phyloP scores from a whole-genome alignment of 2,113 vertebrate species.

The Petromus typicus region DNA sequence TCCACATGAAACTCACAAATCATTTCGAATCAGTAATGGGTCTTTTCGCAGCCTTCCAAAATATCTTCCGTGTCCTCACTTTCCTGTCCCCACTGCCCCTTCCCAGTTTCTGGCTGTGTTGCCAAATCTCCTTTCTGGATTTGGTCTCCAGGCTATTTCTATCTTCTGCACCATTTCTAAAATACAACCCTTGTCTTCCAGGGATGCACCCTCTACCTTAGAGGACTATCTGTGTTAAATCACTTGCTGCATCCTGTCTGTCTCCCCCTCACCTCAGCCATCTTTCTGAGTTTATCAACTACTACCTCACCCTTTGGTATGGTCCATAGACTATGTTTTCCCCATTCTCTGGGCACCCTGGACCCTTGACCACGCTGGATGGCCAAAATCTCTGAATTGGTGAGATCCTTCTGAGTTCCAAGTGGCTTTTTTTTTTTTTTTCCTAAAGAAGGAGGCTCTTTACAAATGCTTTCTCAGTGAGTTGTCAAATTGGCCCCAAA shows the following conservation, averaged over 20 bases:
- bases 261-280: background rate
- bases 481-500: background rate
- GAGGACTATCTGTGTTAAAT: background rate
- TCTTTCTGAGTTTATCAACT: background rate
- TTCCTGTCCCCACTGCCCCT: background rate
- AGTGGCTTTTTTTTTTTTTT: background rate
- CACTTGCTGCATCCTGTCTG: background rate
- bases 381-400: no score
- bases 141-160: slow-evolving; percentile 5
- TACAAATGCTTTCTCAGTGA: background rate
- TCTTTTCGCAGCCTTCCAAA: background rate
- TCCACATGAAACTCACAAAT: slow-evolving; percentile 36
- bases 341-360: rapidly evolving
- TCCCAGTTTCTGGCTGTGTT: background rate
- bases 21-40: slow-evolving; percentile 21
- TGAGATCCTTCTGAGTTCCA: background rate
- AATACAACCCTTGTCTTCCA: background rate
- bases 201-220: background rate
- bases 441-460: background rate
- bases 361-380: no score
- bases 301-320: background rate
- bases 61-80: background rate
- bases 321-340: no score
- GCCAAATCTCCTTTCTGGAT: background rate
- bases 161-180: slow-evolving; percentile 8